These are phyloP conservation scores for Tyto alba DNA, from an alignment of 2,113 vertebrate genomes.

Conservation along the genomic window DNA sequence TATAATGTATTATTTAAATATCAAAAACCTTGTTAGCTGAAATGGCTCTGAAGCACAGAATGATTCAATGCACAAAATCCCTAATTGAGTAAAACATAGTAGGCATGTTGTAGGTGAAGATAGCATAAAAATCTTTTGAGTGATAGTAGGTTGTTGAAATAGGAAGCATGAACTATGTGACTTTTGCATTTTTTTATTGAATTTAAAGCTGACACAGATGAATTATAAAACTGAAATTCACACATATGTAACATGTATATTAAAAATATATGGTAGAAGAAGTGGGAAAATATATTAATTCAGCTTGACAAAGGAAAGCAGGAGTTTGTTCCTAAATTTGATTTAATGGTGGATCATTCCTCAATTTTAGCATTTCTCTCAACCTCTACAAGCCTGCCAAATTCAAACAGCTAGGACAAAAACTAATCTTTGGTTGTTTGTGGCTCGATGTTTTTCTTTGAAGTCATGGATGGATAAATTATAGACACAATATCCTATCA, in stretches of 20 bases:
- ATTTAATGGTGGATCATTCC: not conserved
- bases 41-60: not conserved
- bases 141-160: not conserved
- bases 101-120: not conserved
- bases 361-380: not conserved
- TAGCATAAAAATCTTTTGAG: not conserved
- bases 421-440: conserved; percentile 2
- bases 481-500: not conserved
- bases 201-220: not conserved
- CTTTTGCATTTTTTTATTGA: not conserved
- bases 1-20: not conserved
- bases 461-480: not conserved
- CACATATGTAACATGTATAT: not conserved
- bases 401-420: not conserved
- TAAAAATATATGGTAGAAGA: not conserved
- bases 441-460: not conserved
- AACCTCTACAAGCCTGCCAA: not conserved
- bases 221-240: not conserved
- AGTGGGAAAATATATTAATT: not conserved
- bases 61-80: not conserved
- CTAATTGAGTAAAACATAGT: not conserved
- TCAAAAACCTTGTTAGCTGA: not conserved
- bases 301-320: not conserved
- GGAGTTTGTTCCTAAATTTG: not conserved
- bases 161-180: not conserved